A percentile compares a stretch with the other conserved stretches of the same genome.
These are phyloP conservation scores for Callinectes sapidus DNA, from an alignment of 2,888 invertebrate genomes.

Conservation along the genomic window DNA sequence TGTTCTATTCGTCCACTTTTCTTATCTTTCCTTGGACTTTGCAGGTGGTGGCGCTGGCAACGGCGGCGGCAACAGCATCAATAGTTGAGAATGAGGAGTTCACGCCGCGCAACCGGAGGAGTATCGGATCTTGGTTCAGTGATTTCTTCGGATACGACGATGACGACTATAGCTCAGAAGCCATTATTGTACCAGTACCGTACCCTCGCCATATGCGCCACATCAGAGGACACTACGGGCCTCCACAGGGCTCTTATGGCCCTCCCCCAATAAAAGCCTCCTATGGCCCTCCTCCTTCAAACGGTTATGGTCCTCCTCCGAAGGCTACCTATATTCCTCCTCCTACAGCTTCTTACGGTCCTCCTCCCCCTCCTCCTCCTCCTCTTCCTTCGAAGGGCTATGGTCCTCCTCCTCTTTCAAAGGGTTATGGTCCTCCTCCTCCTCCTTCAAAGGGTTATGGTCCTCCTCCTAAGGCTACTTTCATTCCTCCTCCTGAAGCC, in stretches of 20 bases:
- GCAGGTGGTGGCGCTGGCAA: slow-evolving; percentile 6
- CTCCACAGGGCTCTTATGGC: background rate
- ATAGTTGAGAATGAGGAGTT: background rate
- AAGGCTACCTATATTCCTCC: background rate
- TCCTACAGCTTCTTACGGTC: background rate
- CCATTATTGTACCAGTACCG: slow-evolving; percentile 35
- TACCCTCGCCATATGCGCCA: slow-evolving; percentile 35
- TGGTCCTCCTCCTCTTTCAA: slow-evolving; percentile 31
- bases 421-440: background rate
- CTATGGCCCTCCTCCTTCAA: slow-evolving; percentile 45
- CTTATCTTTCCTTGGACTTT: background rate
- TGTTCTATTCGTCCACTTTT: background rate
- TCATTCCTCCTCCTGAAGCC: slow-evolving; percentile 30
- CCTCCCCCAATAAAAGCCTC: background rate
- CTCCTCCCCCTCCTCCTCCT: slow-evolving; percentile 22
- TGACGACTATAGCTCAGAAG: slow-evolving; percentile 26
- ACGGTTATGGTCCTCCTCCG: background rate
- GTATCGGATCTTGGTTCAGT: slow-evolving; percentile 57
- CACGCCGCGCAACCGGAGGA: slow-evolving; percentile 39
- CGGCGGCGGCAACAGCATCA: background rate
- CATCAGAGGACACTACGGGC: background rate
- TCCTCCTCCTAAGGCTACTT: slow-evolving; percentile 3
- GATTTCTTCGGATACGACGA: slow-evolving; percentile 41
- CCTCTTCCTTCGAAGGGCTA: slow-evolving; percentile 19
- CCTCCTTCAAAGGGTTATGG: slow-evolving; percentile 39